These are phyloP conservation scores for Drosophila mauritiana DNA, from an alignment of 1,140 invertebrate genomes.

Conservation along the genomic window DNA sequence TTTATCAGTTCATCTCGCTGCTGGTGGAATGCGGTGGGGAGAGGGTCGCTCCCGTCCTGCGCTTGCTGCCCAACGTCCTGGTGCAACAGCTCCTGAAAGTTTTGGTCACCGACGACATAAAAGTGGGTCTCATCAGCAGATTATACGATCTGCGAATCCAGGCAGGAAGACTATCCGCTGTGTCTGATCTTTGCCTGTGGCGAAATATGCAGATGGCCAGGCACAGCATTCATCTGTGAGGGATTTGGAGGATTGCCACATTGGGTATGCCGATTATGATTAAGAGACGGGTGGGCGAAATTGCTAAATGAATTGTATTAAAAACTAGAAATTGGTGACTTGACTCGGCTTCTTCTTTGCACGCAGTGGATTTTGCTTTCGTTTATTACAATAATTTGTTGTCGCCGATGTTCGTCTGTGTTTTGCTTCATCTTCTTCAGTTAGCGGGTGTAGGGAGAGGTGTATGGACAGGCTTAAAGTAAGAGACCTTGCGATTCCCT, in stretches of 20 bases:
- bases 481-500: constrained; percentile 81
- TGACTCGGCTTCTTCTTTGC: constrained; percentile 46
- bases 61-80: constrained; percentile 91
- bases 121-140: constrained; percentile 83
- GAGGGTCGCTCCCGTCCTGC: constrained; percentile 90
- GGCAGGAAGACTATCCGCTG: constrained; percentile 90
- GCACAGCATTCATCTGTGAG: constrained; percentile 74
- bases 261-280: constrained; percentile 14
- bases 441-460: constrained; percentile 21
- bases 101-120: constrained; percentile 80
- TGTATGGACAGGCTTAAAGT: constrained; percentile 70
- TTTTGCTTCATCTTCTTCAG: constrained; percentile 45
- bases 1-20: constrained; percentile 92
- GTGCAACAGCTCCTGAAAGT: constrained; percentile 92
- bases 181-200: constrained; percentile 92
- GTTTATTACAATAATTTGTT: constrained; percentile 78
- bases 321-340: constrained; percentile 60
- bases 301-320: constrained; percentile 59
- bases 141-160: constrained; percentile 91
- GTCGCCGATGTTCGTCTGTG: constrained; percentile 32
- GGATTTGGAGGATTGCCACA: not conserved
- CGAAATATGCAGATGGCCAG: constrained; percentile 90
- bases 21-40: constrained; percentile 92
- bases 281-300: constrained; percentile 35
- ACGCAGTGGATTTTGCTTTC: constrained; percentile 51